These are phyloP conservation scores for Diaperis boleti DNA, from an alignment of 2,888 invertebrate genomes.

Conservation along the genomic window DNA sequence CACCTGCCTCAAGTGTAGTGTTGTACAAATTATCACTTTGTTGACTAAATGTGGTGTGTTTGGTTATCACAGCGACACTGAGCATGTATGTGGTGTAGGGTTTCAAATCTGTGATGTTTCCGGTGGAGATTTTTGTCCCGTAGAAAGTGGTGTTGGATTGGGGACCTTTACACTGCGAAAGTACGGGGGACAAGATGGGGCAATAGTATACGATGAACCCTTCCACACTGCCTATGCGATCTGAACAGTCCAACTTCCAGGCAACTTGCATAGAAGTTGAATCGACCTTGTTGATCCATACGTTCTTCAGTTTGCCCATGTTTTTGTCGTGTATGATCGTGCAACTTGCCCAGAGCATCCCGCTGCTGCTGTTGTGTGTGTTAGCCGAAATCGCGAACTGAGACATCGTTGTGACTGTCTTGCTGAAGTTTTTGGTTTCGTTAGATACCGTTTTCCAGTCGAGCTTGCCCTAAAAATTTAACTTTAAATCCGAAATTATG, in stretches of 20 bases:
- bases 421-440: conserved; percentile 68
- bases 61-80: conserved; percentile 74
- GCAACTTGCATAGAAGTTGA: conserved; percentile 73
- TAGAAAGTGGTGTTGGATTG: conserved; percentile 64
- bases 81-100: conserved; percentile 84
- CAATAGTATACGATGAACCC: conserved; percentile 85
- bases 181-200: conserved; percentile 69
- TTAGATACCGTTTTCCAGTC: conserved; percentile 71
- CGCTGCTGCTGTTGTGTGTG: conserved; percentile 76
- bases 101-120: conserved; percentile 73
- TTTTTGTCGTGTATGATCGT: conserved; percentile 69
- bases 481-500: background rate
- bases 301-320: conserved; percentile 71
- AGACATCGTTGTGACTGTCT: conserved; percentile 73
- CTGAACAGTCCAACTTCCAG: conserved; percentile 84
- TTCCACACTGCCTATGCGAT: conserved; percentile 77
- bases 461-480: conserved; percentile 69
- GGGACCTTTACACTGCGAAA: conserved; percentile 68
- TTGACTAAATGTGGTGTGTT: conserved; percentile 68
- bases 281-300: conserved; percentile 68
- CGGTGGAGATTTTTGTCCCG: conserved; percentile 68
- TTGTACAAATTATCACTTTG: conserved; percentile 73
- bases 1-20: conserved; percentile 79
- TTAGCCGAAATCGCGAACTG: conserved; percentile 89
- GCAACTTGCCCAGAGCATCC: conserved; percentile 88